Evolutionary conservation across 2,113 vertebrate genomes (phyloP), one percentile per base, ranked within the genome.

Genomic region (Mola mola): DNA sequence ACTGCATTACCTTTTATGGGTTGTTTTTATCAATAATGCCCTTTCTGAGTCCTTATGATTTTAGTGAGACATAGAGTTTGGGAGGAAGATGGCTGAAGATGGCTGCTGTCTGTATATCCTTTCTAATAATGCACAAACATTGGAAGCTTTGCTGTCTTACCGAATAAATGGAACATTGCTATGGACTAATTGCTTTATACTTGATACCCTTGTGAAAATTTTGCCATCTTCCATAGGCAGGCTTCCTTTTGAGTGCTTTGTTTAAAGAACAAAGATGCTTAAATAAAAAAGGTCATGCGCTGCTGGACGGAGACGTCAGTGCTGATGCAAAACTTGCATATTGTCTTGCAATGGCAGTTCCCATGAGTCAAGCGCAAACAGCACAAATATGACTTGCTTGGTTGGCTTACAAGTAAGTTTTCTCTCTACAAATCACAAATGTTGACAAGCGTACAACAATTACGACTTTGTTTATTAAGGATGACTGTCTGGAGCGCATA

Each of bases 311-410:
- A 70, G 58, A 71, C 78, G 61, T 82, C 74, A 69, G 47, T 9
- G 50, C 70, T 82, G 83, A 88, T 75, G 77, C 69, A 81, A 88
- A 86, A 52, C 65, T 81, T 81, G 49, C 77, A 79, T 33, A 29
- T 21, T 6, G 31, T 80, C 46, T n/a, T 73, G 80, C 61, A 83
- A 81, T 8, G 70, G 49, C 66, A 41, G 31, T 25, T 72, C 41
- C 29, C 38, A 6, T 17, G 29, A 75, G 47, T 46, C 37, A 42
- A 21, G 28, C 40, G 28, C 58, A 62, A 66, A 72, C 55, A 28
- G 22, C 22, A 50, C 20, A 31, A 46, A 19, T 8, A 20, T 20
- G n/a, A 24, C 19, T 11, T 8, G 13, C 43, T 36, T 33, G 29
- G 16, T 26, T 3, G 2, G 13, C 50, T 13, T 38, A 6, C 16